These are phyloP conservation scores for Zelostemma sp. DNA, from an alignment of 1,140 invertebrate genomes.

Conservation along the genomic window DNA sequence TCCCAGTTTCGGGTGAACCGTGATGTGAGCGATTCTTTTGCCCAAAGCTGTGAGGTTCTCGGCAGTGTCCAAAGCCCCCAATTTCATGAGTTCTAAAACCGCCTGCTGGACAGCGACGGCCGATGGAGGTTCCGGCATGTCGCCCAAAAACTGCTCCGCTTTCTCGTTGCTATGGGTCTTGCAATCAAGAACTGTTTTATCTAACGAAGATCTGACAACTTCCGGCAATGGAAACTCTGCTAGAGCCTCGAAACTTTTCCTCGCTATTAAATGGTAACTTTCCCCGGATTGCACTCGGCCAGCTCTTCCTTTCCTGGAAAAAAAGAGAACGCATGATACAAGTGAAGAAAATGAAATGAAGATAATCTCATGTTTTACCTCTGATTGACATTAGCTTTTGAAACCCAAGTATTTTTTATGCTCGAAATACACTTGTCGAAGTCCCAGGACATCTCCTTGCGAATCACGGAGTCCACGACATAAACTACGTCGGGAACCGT, in stretches of 20 bases:
- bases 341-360: neutral
- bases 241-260: constrained; percentile 67
- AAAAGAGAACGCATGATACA: constrained; percentile 14
- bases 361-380: constrained; percentile 55
- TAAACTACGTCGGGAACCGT: constrained; percentile 95
- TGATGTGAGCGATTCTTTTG: constrained; percentile 66
- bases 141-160: constrained; percentile 68
- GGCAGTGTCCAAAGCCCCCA: constrained; percentile 71
- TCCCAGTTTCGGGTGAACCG: constrained; percentile 72
- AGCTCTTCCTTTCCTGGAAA: constrained; percentile 73
- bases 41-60: constrained; percentile 75
- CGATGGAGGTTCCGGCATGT: constrained; percentile 72
- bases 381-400: constrained; percentile 76
- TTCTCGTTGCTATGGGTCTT: constrained; percentile 71
- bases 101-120: constrained; percentile 66
- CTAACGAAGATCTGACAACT: constrained; percentile 73
- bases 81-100: constrained; percentile 68
- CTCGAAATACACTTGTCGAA: constrained; percentile 37
- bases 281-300: constrained; percentile 82
- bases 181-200: constrained; percentile 75
- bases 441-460: constrained; percentile 61
- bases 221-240: constrained; percentile 73
- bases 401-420: constrained; percentile 69
- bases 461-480: constrained; percentile 67
- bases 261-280: constrained; percentile 82